Evolutionary conservation across 2,888 invertebrate genomes (phyloP), one percentile per base, ranked within the genome.

Genomic region (Hydropsyche betteni): DNA sequence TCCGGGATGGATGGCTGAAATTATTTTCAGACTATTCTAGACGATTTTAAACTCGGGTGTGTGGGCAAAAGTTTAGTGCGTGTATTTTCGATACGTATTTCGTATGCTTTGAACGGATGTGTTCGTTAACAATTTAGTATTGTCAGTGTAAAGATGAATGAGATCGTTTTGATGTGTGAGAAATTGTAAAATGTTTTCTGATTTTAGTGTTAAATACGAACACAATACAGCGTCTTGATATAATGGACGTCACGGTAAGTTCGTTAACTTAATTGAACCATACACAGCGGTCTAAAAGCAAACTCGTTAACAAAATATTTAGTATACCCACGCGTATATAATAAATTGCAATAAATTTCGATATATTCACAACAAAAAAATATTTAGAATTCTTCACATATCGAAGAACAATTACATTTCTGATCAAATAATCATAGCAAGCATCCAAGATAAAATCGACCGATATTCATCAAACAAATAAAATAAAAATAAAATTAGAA

Each of bases 231-330:
- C 10, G 44, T 44, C 44, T 53, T 14, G 53, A 53, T n/a, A 16
- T 58, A 58, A 58, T 58, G 16, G 16, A 58, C 8, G 16, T 8
- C 58, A 58, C 24, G 14, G 14, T 58, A 58, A 58, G 58, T 58
- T 14, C 14, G 24, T 58, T 58, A 8, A 16, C 58, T 58, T 58
- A 58, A 58, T 58, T 58, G 58, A 58, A 58, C 16, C 58, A 3
- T 58, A 58, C 58, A 58, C 58, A 58, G 16, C 14, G 58, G 24
- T 16, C 14, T 58, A 2, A 58, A 24, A 58, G 58, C 58, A 24
- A 58, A 53, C 5, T 24, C 58, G 24, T 58, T 58, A 58, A 58
- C 58, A 14, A 16, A 14, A 58, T 8, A 58, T 44, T 6, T 44
- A 44, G 7, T 24, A 53, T 12, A 58, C 58, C 4, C 5, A 58